A percentile compares a stretch with the other conserved stretches of the same genome.
Evolutionary conservation across 2,797 vertebrate genomes (phyloP).

Genomic region (Hoplostethus atlanticus): DNA sequence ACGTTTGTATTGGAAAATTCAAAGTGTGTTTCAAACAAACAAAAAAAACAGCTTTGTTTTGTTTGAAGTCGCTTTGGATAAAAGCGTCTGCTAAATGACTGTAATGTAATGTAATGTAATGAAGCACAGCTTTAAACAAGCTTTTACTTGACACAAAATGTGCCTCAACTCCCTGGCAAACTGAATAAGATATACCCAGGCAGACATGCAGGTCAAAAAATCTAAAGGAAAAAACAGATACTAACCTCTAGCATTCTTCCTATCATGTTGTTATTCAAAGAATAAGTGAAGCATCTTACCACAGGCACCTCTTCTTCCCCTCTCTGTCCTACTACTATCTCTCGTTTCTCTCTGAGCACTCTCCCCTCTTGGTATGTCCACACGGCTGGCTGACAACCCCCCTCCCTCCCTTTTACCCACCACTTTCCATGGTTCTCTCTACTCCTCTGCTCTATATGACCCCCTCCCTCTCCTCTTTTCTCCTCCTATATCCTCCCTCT

Average conservation of each 20-base stretch:
- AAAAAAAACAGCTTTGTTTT: background rate
- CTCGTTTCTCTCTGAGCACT: conserved; percentile 49
- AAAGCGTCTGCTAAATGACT: too few species aligned
- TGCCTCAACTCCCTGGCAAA: background rate
- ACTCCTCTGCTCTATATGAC: conserved; percentile 27
- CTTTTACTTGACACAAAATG: background rate
- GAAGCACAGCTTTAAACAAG: background rate
- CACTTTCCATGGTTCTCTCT: conserved; percentile 43
- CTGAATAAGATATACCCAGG: background rate
- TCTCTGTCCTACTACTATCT: conserved; percentile 43
- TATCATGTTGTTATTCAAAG: conserved; percentile 17
- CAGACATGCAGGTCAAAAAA: background rate
- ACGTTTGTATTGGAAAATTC: conserved; percentile 12
- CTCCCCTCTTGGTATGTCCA: conserved; percentile 47
- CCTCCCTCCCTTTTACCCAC: conserved; percentile 54
- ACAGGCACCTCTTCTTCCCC: conserved; percentile 46
- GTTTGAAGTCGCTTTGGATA: too few species aligned
- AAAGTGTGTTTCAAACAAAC: conserved; percentile 10
- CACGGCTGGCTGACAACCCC: conserved; percentile 63
- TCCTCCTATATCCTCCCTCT: conserved; percentile 53
- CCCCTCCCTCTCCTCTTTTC: conserved; percentile 56
- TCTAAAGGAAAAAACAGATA: background rate
- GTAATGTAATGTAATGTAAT: too few species aligned
- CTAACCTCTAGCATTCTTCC: background rate
- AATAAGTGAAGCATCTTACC: conserved; percentile 73